Conservation (phyloP, 2,113 vertebrate genomes). For the Callaeas wilsoni region DNA sequence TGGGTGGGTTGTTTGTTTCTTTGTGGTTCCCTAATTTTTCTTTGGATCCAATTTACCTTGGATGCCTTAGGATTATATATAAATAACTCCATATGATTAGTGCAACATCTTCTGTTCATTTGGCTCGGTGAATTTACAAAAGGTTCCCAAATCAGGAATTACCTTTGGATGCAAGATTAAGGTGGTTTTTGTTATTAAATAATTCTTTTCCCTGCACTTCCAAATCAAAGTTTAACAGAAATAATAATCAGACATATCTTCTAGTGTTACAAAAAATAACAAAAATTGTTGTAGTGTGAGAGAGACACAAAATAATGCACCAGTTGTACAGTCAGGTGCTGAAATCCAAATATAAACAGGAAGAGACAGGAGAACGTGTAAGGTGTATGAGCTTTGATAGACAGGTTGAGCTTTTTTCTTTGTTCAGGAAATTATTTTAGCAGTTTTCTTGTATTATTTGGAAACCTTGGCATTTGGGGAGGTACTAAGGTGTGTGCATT, state of each 20-base stretch:
- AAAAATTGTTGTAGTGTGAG: neutral
- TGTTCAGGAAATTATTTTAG: slow-evolving; percentile 17
- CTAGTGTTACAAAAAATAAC: neutral
- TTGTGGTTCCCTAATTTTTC: neutral
- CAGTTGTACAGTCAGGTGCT: neutral
- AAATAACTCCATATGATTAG: neutral
- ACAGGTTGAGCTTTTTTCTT: neutral
- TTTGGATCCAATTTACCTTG: neutral
- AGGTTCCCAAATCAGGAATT: neutral
- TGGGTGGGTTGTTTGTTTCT: neutral
- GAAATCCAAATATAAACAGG: slow-evolving; percentile 2
- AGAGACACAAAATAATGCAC: neutral
- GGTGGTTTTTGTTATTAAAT: neutral
- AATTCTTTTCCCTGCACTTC: neutral
- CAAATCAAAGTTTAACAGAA: neutral
- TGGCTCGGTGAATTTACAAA: neutral
- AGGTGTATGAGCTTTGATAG: slow-evolving; percentile 3
- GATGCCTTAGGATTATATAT: neutral
- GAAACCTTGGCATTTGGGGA: neutral
- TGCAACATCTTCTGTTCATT: neutral
- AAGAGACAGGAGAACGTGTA: neutral
- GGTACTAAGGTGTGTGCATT: neutral
- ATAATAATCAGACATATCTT: neutral
- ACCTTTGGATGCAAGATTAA: neutral
- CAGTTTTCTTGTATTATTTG: neutral